Conservation (phyloP, 2,113 vertebrate genomes). For the Anser cygnoides region DNA sequence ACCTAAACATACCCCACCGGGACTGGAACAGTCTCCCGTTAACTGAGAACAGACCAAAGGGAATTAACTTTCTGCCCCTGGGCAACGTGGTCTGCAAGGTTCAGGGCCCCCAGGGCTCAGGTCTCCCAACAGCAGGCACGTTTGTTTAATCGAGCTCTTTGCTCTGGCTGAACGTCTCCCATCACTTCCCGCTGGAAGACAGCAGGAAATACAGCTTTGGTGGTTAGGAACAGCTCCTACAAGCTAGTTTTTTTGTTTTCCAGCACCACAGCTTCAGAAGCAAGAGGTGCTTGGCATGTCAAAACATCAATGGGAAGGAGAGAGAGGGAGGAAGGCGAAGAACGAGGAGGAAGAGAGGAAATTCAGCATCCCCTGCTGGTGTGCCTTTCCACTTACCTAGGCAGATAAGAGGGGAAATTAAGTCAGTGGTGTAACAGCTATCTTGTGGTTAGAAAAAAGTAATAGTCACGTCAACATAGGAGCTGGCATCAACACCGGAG, state of each 20-base stretch:
- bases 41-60: background rate
- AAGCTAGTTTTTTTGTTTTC: conserved; percentile 18
- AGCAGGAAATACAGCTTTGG: conserved; percentile 20
- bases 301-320: background rate
- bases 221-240: conserved; percentile 10
- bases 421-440: background rate
- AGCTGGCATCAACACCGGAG: background rate
- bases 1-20: background rate
- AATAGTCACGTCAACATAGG: background rate
- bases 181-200: conserved; percentile 42
- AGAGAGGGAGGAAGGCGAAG: background rate
- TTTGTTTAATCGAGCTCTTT: conserved; percentile 7
- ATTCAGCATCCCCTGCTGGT: background rate
- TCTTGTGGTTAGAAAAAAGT: background rate
- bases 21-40: background rate
- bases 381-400: background rate
- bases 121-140: background rate
- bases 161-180: background rate
- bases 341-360: conserved; percentile 6
- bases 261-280: conserved; percentile 15
- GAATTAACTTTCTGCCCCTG: background rate
- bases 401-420: background rate
- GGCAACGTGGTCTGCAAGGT: background rate
- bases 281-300: conserved; percentile 3
- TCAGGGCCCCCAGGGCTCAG: background rate